Evolutionary conservation across 2,888 invertebrate genomes (phyloP).

Genomic region (Cyaniris semiargus): DNA sequence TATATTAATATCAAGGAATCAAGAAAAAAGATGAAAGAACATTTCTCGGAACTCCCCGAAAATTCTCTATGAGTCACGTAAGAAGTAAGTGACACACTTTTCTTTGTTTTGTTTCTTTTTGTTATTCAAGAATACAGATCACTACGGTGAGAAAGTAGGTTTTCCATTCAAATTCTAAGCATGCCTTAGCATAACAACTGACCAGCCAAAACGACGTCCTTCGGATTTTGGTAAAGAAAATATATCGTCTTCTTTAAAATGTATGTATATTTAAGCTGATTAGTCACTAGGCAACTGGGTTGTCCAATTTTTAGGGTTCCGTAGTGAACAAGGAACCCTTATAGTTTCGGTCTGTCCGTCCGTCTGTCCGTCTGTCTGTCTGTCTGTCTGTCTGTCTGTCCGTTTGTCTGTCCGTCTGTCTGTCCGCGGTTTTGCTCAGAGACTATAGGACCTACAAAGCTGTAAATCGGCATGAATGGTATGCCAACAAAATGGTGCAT

Average conservation of each 20-base stretch:
- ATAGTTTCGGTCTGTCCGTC: no score
- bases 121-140: conserved; percentile 15
- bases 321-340: no score
- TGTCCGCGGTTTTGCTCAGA: no score
- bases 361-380: no score
- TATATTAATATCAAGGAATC: neutral
- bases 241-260: neutral
- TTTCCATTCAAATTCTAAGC: conserved; percentile 8
- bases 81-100: conserved; percentile 21
- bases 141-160: conserved; percentile 18
- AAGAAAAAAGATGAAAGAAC: neutral
- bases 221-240: neutral
- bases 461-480: no score
- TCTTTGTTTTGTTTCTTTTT: conserved; percentile 20
- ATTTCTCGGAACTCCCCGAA: neutral
- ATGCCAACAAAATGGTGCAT: no score
- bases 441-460: no score
- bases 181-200: neutral
- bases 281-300: no score
- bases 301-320: no score
- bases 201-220: conserved; percentile 4
- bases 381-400: no score
- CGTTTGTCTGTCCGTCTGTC: no score
- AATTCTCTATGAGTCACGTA: conserved; percentile 2
- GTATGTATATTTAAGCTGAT: no score